Conservation (phyloP, 1,140 invertebrate species). For the Rhopalosiphum padi region DNA sequence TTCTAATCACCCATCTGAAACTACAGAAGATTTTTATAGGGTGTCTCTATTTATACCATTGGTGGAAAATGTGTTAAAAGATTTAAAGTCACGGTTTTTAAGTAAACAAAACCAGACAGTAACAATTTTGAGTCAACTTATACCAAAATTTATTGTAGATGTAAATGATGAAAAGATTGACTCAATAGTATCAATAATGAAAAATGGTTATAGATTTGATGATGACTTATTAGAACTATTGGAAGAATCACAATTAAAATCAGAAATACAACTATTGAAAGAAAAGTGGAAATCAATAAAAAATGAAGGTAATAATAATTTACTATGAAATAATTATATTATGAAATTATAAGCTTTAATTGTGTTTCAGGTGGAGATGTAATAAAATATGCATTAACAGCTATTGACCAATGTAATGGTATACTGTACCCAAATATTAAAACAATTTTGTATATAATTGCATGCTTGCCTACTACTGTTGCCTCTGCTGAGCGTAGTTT, state of each 20-base stretch:
- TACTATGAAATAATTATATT: too few relatives aligned
- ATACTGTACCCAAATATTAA: too few relatives aligned
- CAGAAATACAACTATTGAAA: too few relatives aligned
- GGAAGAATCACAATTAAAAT: neutral
- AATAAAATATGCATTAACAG: too few relatives aligned
- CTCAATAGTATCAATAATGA: neutral
- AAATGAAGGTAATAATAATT: too few relatives aligned
- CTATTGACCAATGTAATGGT: too few relatives aligned
- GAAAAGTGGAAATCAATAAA: too few relatives aligned
- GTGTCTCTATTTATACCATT: neutral
- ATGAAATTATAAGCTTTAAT: too few relatives aligned
- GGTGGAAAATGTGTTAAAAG: neutral
- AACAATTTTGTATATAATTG: too few relatives aligned
- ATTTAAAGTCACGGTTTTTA: neutral
- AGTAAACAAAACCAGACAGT: neutral
- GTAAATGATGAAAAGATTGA: neutral
- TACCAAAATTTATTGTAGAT: neutral
- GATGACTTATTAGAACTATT: neutral
- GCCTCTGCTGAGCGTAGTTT: too few relatives aligned
- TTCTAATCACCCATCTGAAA: neutral
- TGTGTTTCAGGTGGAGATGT: too few relatives aligned
- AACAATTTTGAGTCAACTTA: slow-evolving; percentile 2
- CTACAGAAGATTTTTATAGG: neutral
- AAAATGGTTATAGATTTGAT: neutral
- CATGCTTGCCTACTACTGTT: too few relatives aligned